Base-by-base conservation (phyloP, 2,888 invertebrate species). In the Laspeyria flexula region DNA sequence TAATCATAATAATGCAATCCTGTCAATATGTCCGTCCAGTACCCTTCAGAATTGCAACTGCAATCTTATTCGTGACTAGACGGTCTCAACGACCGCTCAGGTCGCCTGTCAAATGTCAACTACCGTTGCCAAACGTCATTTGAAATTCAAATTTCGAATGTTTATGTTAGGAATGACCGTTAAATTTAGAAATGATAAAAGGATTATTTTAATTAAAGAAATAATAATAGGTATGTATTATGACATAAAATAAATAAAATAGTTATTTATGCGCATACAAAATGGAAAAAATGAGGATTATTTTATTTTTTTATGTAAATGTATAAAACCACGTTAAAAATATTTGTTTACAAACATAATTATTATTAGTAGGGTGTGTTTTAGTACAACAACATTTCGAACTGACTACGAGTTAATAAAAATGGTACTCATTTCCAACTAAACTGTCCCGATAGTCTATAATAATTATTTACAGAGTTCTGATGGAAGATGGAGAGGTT, bases 71-170 rank as follows among this genome's bases (percentile, higher is more conserved):
- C 60, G 57, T 66, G 62, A 57, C 68, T 54, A 60, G 61, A 63
- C 6, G 2, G 66, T 34, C 34, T 33, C 30, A 18, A 27, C 68
- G 66, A 50, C 66, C 53, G 56, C 56, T 44, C 49, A 60, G 67
- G 72, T 76, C 71, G 72, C 60, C 77, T 77, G 77, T 78, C 80
- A 78, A 75, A 80, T 73, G 80, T 72, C 79, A 82, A 79, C 75
- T 74, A 73, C 79, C 75, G 75, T 77, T 76, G 70, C 54, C 46
- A 67, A 71, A 72, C 68, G 47, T 60, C 43, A 82, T 82, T 81
- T 80, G 72, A 82, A 82, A 74, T 82, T 81, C 77, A 81, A 82
- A 82, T 81, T 73, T 30, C 18, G 67, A 66, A 69, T 56, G 54
- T 56, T 30, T 13, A 31, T 55, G 62, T 61, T 58, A 42, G 46